A percentile compares a stretch with the other conserved stretches of the same genome.
Evolutionary conservation across 2,797 vertebrate species (phyloP).

Genomic region (Dryobates pubescens): DNA sequence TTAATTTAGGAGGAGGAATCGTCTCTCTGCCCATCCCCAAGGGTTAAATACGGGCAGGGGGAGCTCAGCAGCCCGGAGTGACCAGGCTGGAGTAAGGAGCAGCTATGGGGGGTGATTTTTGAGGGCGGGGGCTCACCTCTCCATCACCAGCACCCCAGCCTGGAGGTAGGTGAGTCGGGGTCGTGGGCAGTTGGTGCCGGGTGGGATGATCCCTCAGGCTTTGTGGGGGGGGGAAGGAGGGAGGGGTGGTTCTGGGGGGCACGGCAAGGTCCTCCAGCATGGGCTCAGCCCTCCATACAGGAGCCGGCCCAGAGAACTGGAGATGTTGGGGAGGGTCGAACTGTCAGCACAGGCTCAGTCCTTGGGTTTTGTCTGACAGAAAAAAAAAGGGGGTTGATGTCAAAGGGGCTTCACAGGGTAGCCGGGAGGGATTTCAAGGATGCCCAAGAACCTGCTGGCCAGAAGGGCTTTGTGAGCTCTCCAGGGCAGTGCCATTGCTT

Average conservation of each 20-base stretch:
- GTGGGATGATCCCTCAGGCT: neutral
- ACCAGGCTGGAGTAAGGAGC: neutral
- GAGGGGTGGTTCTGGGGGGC: neutral
- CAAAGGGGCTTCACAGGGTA: neutral
- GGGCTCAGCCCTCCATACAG: neutral
- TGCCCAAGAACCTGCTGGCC: neutral
- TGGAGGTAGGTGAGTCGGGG: neutral
- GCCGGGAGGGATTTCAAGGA: neutral
- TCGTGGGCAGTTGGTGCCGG: neutral
- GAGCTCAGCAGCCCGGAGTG: neutral
- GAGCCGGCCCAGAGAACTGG: neutral
- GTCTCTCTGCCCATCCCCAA: neutral
- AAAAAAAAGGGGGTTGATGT: neutral
- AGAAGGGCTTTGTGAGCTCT: neutral
- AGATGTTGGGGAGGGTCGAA: neutral
- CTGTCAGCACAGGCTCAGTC: neutral
- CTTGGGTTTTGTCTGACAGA: neutral
- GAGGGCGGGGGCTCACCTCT: neutral
- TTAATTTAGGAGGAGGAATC: neutral
- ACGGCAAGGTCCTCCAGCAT: neutral
- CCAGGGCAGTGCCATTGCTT: neutral
- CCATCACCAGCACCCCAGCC: neutral
- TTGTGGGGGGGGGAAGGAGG: accelerated
- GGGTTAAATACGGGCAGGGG: neutral
- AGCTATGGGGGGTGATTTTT: neutral